Evolutionary conservation across 2,888 invertebrate genomes (phyloP).

Genomic region (Graphium colonna): DNA sequence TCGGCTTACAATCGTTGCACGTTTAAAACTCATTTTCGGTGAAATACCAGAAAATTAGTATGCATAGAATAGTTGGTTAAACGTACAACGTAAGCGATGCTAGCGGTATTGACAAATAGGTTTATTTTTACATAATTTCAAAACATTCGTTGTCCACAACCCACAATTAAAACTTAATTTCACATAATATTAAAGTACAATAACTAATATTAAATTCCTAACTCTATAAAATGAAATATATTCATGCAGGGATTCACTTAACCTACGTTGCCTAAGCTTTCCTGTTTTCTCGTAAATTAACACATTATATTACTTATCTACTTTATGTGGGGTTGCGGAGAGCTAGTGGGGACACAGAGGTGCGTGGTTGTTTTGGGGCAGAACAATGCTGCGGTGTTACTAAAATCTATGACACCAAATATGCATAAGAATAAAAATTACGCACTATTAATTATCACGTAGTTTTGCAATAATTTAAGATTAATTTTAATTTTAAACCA

Average conservation of each 20-base stretch:
- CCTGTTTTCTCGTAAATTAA: slow-evolving; percentile 57
- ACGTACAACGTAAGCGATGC: slow-evolving; percentile 30
- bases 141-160: slow-evolving; percentile 67
- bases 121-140: slow-evolving; percentile 23
- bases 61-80: background rate
- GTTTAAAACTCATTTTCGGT: background rate
- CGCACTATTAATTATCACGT: too few species aligned
- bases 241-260: slow-evolving; percentile 60
- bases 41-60: background rate
- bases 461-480: too few species aligned
- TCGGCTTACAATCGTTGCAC: background rate
- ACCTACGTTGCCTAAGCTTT: slow-evolving; percentile 53
- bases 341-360: slow-evolving; percentile 45
- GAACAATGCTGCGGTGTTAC: background rate
- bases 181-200: slow-evolving; percentile 27
- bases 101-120: slow-evolving; percentile 21
- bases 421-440: background rate
- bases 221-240: slow-evolving; percentile 68
- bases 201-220: slow-evolving; percentile 31
- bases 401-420: slow-evolving; percentile 9
- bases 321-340: slow-evolving; percentile 29
- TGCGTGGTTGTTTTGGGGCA: slow-evolving; percentile 27
- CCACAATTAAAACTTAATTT: slow-evolving; percentile 44
- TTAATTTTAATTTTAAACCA: too few species aligned
- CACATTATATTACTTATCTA: slow-evolving; percentile 15